Evolutionary conservation across 1,140 invertebrate species (phyloP), one percentile per base, ranked within the genome.

Genomic region (Panagrolaimus sp.): DNA sequence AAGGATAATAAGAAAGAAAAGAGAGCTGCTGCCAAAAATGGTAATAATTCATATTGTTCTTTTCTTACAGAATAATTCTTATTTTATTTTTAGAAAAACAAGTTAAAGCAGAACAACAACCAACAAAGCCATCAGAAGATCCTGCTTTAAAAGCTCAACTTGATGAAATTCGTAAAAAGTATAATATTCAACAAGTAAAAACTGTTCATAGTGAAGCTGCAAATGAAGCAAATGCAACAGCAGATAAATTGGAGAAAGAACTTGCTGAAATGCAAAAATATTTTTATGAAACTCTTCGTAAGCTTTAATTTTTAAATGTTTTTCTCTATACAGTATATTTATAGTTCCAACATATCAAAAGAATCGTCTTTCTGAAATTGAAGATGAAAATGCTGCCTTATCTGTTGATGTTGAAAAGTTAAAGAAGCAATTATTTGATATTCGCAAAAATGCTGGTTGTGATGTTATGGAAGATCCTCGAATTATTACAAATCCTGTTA

Each of bases 31-130:
- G 51, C 51, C 20, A 73, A 67, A 45, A 38, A 20, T 71, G 13
- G 27, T 31, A 25, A 14, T 31, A 20, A 69, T 44, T 68, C 20
- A 72, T 72, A 23, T 46, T 20, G 14, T 44, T 27, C 27, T 51
- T 61, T 20, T 38, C 7, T 38, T 38, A 38, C 31, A 38, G n/a
- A n/a, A n/a, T n/a, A 38, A 2, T 38, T 38, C 31, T 38, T 38
- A 20, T 11, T n/a, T n/a, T 20, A 25, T 11, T 11, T 3, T 57
- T 57, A 25, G 9, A 57, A 11, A 27, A 11, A 27, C 14, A 5
- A 20, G 9, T 57, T 4, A 38, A 38, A 38, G 31, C 7, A 7
- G 31, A 38, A n/a, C n/a, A n/a, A n/a, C n/a, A n/a, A 57, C 51
- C 20, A 8, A 20, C 20, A n/a, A 57, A n/a, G 16, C 13, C 16